A percentile compares a stretch with the other conserved stretches of the same genome.
Conservation (phyloP, 2,888 invertebrate species). For the Kryphioiulus occultus region DNA sequence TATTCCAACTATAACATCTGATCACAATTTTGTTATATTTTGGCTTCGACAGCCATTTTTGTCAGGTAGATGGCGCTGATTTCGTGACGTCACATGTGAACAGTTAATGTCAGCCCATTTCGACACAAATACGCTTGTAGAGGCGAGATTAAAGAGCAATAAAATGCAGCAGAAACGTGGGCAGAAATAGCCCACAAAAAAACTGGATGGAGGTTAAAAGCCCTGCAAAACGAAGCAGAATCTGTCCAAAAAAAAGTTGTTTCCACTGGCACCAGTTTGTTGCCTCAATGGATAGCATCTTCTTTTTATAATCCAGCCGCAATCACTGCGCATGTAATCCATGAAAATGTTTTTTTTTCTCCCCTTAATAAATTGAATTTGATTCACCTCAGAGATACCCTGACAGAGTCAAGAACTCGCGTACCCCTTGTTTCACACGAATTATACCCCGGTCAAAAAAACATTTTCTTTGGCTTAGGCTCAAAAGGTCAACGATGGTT, state of each 20-base stretch:
- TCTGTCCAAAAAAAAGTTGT: neutral
- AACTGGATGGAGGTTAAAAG: neutral
- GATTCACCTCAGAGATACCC: constrained; percentile 28
- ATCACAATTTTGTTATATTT: too few species aligned
- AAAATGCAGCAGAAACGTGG: constrained; percentile 8
- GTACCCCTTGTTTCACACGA: constrained; percentile 7
- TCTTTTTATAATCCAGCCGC: neutral
- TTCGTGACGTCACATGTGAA: neutral
- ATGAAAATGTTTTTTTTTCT: neutral
- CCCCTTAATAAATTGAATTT: constrained; percentile 20
- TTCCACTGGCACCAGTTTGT: neutral
- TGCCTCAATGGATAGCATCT: neutral
- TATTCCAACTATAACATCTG: too few species aligned
- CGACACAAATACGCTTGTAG: neutral
- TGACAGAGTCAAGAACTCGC: neutral
- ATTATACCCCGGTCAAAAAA: neutral
- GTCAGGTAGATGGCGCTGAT: too few species aligned
- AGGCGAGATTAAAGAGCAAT: neutral
- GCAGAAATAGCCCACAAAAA: neutral
- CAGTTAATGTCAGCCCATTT: neutral
- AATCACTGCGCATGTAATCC: constrained; percentile 2
- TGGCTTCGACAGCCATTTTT: too few species aligned
- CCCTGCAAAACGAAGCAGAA: neutral
- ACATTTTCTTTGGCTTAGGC: neutral
- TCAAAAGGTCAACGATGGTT: constrained; percentile 15